Percentiles rank a stretch among this genome's conserved stretches.
These are phyloP conservation scores for Australoheros facetus DNA, from an alignment of 2,797 vertebrate species.

Conservation along the genomic window DNA sequence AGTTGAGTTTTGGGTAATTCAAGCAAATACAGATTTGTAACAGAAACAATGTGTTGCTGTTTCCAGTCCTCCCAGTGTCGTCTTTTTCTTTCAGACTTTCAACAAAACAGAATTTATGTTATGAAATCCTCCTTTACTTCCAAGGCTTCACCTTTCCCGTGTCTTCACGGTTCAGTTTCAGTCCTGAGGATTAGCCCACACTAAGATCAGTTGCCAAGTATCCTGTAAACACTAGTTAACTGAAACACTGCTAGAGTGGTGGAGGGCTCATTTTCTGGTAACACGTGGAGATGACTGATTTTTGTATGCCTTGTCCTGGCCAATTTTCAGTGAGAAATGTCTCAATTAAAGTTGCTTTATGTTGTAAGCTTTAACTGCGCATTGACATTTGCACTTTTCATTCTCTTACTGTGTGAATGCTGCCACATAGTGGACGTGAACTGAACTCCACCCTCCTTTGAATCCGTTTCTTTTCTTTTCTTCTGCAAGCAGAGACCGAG, in stretches of 20 bases:
- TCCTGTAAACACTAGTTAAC: neutral
- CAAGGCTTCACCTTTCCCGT: neutral
- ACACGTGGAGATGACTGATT: neutral
- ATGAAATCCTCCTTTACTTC: slow-evolving; percentile 14
- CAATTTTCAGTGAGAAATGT: slow-evolving; percentile 30
- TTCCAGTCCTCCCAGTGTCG: neutral
- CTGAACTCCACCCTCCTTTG: neutral
- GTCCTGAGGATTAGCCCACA: neutral
- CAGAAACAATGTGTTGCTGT: neutral
- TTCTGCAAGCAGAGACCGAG: slow-evolving; percentile 10
- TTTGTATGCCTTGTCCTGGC: slow-evolving; percentile 22
- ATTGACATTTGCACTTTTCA: slow-evolving; percentile 2
- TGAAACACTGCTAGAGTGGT: neutral
- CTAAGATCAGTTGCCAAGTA: neutral
- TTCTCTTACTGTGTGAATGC: neutral
- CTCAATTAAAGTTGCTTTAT: slow-evolving; percentile 54
- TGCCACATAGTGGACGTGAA: neutral
- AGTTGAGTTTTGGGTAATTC: neutral
- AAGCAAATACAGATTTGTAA: neutral
- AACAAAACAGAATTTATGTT: neutral
- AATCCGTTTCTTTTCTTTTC: neutral
- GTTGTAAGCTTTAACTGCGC: slow-evolving; percentile 35
- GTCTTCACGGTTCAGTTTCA: neutral
- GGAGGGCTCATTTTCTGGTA: neutral
- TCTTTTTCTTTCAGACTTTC: slow-evolving; percentile 6